Percentiles rank a stretch among this genome's conserved stretches.
These are phyloP conservation scores for Noctua janthina DNA, from an alignment of 2,888 invertebrate genomes.

Conservation along the genomic window DNA sequence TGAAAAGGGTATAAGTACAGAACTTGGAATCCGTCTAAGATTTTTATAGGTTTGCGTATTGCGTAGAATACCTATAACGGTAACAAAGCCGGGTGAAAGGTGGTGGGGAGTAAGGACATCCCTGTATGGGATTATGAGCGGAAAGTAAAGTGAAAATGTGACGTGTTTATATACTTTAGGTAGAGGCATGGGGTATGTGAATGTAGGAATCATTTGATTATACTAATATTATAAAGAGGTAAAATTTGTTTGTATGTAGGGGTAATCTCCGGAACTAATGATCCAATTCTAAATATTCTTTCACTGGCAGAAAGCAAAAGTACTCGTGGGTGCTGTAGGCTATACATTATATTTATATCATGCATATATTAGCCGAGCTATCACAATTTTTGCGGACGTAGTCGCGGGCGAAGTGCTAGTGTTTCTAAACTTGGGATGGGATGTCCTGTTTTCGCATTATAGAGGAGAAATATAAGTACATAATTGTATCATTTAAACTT, in stretches of 20 bases:
- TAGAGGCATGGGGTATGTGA: neutral
- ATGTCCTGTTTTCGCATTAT: conserved; percentile 1
- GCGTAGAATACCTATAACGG: conserved; percentile 8
- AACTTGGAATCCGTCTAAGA: neutral
- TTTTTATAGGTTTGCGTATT: neutral
- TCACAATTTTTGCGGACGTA: no score
- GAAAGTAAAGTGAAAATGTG: neutral
- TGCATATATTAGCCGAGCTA: no score
- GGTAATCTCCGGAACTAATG: no score
- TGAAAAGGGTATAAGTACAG: neutral
- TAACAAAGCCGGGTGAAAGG: neutral
- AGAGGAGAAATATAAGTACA: conserved; percentile 23
- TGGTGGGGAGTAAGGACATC: neutral
- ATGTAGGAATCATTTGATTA: conserved; percentile 3
- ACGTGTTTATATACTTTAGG: neutral
- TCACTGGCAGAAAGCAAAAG: no score
- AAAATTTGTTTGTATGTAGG: no score
- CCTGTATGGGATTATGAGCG: neutral
- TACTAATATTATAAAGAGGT: no score
- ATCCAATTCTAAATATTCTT: no score
- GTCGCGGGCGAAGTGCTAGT: no score
- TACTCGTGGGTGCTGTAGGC: no score
- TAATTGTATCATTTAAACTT: conserved; percentile 48
- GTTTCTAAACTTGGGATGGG: neutral
- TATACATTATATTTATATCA: no score